Base-by-base conservation (phyloP, 2,888 invertebrate species). In the Nudaria mundana region DNA sequence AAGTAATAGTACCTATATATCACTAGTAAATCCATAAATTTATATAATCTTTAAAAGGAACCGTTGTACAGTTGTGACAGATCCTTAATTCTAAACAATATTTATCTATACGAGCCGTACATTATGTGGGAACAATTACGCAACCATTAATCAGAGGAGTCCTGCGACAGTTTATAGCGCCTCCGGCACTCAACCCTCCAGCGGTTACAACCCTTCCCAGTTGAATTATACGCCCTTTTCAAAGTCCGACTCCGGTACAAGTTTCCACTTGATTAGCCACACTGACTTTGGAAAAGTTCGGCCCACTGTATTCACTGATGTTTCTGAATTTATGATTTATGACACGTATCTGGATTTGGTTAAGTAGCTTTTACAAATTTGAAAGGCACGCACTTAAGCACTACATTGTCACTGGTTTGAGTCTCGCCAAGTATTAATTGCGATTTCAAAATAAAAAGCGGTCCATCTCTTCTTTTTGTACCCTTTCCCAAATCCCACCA, bases 61-160 rank as follows among this genome's bases (percentile, higher is more conserved):
- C 16, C 13, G 5, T 12, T 4, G 14, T 33, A 20, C 20, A 36
- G 22, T 29, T 24, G 12, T 23, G 29, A 44, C 33, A 30, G 34
- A 50, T 54, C 49, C 32, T 38, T 44, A 43, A 48, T 50, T 44
- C 41, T 39, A 45, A 46, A 53, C 52, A 53, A 48, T 58, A 59
- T 71, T 72, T 72, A 75, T 77, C 75, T 74, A 72, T 71, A 49
- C 66, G 58, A 72, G 73, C 71, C 74, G 74, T 79, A 81, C 79
- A 81, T 81, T 81, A 81, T 82, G 79, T 80, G 77, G 80, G 78
- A 81, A 79, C 81, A 84, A 84, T 84, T 84, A 84, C 80, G 77
- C 73, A 67, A 63, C 69, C 82, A 83, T 83, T 82, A 79, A 82
- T 84, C 83, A 84, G 69, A 52, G 66, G 62, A 70, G 74, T 73